Conservation (phyloP, 2,888 invertebrate species). For the Chymomyza fuscimana region DNA sequence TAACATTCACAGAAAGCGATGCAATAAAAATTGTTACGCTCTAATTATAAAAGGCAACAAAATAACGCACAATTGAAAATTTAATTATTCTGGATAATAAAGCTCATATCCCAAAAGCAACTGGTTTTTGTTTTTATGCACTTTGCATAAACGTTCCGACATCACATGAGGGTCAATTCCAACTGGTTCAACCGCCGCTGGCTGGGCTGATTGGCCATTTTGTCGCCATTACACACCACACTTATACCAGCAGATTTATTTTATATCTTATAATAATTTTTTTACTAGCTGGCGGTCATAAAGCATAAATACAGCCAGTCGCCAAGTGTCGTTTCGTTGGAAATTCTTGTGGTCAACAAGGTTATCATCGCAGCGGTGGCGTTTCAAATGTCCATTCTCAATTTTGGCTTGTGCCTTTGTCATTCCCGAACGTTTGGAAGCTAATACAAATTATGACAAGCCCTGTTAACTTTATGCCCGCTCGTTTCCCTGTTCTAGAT, state of each 20-base stretch:
- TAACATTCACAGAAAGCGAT: constrained; percentile 19
- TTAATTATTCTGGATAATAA: background rate
- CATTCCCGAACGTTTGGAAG: constrained; percentile 25
- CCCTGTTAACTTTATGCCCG: background rate
- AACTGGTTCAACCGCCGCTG: background rate
- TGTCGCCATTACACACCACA: constrained; percentile 6
- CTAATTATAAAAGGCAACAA: background rate
- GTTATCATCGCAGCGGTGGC: constrained; percentile 55
- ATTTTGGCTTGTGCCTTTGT: constrained; percentile 10
- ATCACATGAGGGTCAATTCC: background rate
- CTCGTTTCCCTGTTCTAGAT: background rate
- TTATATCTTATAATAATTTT: background rate
- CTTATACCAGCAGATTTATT: background rate
- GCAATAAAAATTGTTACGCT: background rate
- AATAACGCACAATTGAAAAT: background rate
- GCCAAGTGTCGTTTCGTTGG: constrained; percentile 55
- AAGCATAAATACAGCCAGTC: constrained; percentile 46
- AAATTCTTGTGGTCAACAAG: constrained; percentile 71
- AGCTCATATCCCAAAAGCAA: background rate
- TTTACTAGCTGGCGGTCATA: constrained; percentile 47
- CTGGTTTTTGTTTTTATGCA: background rate
- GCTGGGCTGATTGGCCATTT: background rate
- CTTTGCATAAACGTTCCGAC: background rate
- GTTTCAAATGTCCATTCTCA: constrained; percentile 1
- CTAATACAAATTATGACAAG: constrained; percentile 56